A percentile compares a stretch with the other conserved stretches of the same genome.
These are phyloP conservation scores for Odontomyia ornata DNA, from an alignment of 2,888 invertebrate genomes.

Conservation along the genomic window DNA sequence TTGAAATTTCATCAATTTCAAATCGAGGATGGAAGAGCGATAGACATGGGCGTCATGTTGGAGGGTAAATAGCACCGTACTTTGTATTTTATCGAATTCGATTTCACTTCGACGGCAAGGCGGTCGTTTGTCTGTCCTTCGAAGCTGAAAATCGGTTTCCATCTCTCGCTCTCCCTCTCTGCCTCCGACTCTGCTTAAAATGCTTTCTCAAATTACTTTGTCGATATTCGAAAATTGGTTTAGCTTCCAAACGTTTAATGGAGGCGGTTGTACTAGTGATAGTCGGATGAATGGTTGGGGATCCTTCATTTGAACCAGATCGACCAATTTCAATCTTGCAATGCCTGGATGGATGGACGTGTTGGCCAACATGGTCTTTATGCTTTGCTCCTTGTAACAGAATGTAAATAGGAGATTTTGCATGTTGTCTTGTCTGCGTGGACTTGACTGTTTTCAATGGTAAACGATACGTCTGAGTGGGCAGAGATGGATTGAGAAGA, in stretches of 20 bases:
- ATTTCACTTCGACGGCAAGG: background rate
- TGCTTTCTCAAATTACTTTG: constrained; percentile 15
- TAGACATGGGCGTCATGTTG: background rate
- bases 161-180: no score
- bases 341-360: no score
- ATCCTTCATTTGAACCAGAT: background rate
- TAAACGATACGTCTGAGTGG: no score
- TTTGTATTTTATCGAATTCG: background rate
- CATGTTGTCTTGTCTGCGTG: no score
- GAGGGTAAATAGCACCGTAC: background rate
- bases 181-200: no score
- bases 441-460: no score
- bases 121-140: background rate
- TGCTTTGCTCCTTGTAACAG: no score
- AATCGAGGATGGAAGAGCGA: background rate
- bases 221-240: constrained; percentile 22
- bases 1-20: background rate
- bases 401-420: no score
- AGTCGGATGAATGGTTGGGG: background rate
- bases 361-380: no score
- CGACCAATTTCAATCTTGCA: no score
- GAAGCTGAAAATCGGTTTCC: background rate
- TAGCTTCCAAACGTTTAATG: background rate
- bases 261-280: background rate
- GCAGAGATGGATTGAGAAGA: no score